Evolutionary conservation across 2,113 vertebrate genomes (phyloP), one percentile per base, ranked within the genome.

Genomic region (Trichomycterus rosablanca): DNA sequence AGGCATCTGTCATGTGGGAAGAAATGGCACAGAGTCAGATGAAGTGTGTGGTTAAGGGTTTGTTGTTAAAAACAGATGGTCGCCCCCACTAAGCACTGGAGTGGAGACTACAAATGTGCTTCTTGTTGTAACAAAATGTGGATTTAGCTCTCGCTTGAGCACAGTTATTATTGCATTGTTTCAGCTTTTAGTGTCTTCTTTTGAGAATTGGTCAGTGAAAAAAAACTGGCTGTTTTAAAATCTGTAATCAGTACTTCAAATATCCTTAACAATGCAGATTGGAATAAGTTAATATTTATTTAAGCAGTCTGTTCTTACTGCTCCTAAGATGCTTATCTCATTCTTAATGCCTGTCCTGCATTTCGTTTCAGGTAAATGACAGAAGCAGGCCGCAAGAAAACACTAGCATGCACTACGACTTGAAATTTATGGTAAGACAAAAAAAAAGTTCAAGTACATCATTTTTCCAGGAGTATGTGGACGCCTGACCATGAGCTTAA

Each of bases 391-490:
- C 59, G 53, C 68, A 63, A 63, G 60, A 76, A 70, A 45, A 79
- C 43, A 72, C 64, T 84, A 80, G 80, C 70, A 83, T 81, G 78
- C 61, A 67, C 54, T 74, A 66, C 65, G 59, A 67, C 63, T 59
- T 75, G 48, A 80, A 74, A 70, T 83, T 76, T 85, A 83, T 83
- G 79, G 85, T 86, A 55, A 83, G 79, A 74, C 23, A 1, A 11
- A 12, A 22, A 9, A 2, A 40, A n/a, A 40, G 7, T 30, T 4
- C 11, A 40, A 40, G 15, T 40, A 3, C 12, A 7, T 35, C 8
- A 10, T 35, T 35, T 35, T 4, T 35, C 14, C 14, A 35, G 14
- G 2, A 35, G 3, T 35, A 6, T 35, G 9, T 35, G n/a, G n/a
- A n/a, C n/a, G n/a, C n/a, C n/a, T n/a, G n/a, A n/a, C n/a, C n/a